Percentiles rank a stretch among this genome's conserved stretches.
These are phyloP conservation scores for Gymnoscopelus microlampas DNA, from an alignment of 2,797 vertebrate genomes.

Conservation along the genomic window DNA sequence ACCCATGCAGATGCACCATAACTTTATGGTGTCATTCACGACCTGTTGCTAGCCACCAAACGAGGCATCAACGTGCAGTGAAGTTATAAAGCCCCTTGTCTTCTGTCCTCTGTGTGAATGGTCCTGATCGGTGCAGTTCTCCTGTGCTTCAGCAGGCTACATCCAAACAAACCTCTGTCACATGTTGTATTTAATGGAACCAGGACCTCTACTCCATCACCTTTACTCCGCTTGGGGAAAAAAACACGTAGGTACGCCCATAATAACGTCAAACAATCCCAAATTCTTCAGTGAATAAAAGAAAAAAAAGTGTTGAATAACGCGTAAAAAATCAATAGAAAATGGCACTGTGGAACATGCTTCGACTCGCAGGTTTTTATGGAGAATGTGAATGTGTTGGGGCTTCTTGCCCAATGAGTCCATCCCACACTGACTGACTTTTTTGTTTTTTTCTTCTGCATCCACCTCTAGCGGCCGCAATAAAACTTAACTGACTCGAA, in stretches of 20 bases:
- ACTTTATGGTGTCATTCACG: slow-evolving; percentile 35
- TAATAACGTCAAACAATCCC: slow-evolving; percentile 55
- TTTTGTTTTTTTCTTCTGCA: slow-evolving; percentile 80
- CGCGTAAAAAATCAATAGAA: slow-evolving; percentile 27
- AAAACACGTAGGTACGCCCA: slow-evolving; percentile 72
- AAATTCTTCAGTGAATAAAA: slow-evolving; percentile 58
- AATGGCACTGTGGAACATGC: slow-evolving; percentile 45
- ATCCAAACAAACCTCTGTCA: slow-evolving; percentile 57
- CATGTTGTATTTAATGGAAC: slow-evolving; percentile 70
- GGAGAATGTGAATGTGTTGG: slow-evolving; percentile 62
- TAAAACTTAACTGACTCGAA: slow-evolving; percentile 90
- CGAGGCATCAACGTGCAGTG: slow-evolving; percentile 49
- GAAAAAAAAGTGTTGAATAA: slow-evolving; percentile 32
- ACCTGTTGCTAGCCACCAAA: slow-evolving; percentile 32
- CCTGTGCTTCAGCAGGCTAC: slow-evolving; percentile 51
- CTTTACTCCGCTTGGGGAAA: slow-evolving; percentile 60
- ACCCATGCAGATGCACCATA: slow-evolving; percentile 24
- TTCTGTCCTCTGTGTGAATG: slow-evolving; percentile 41
- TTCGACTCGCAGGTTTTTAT: slow-evolving; percentile 48
- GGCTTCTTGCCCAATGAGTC: slow-evolving; percentile 79
- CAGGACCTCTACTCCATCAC: slow-evolving; percentile 71
- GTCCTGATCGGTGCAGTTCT: slow-evolving; percentile 42
- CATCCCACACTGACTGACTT: slow-evolving; percentile 84
- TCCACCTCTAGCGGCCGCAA: slow-evolving; percentile 94
- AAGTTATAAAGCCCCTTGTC: slow-evolving; percentile 34